Evolutionary conservation across 1,140 invertebrate genomes (phyloP).

Genomic region (silkworm (Bombyx mori)): ASM3026992v2 NC_085113.1:1383001-1383500

Average conservation of each 20-base stretch:
- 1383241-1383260: constrained; percentile 75
- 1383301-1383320: constrained; percentile 74
- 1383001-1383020: constrained; percentile 44
- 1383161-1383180: constrained; percentile 75
- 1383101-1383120: constrained; percentile 52
- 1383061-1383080: constrained; percentile 55
- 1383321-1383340: constrained; percentile 72
- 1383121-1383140: constrained; percentile 47
- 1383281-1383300: constrained; percentile 73
- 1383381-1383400: constrained; percentile 57
- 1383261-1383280: constrained; percentile 72
- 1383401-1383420: constrained; percentile 64
- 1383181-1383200: constrained; percentile 75
- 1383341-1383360: constrained; percentile 62
- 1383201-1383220: constrained; percentile 74
- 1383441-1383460: constrained; percentile 60
- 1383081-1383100: constrained; percentile 40
- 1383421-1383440: constrained; percentile 67
- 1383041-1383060: constrained; percentile 36
- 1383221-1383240: constrained; percentile 73
- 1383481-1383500: constrained; percentile 70
- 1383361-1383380: constrained; percentile 58
- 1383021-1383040: constrained; percentile 30
- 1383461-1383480: constrained; percentile 70
- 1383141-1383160: constrained; percentile 65